Evolutionary conservation across 1,140 invertebrate species (phyloP), one percentile per base, ranked within the genome.

Genomic region (Pinna nobilis): DNA sequence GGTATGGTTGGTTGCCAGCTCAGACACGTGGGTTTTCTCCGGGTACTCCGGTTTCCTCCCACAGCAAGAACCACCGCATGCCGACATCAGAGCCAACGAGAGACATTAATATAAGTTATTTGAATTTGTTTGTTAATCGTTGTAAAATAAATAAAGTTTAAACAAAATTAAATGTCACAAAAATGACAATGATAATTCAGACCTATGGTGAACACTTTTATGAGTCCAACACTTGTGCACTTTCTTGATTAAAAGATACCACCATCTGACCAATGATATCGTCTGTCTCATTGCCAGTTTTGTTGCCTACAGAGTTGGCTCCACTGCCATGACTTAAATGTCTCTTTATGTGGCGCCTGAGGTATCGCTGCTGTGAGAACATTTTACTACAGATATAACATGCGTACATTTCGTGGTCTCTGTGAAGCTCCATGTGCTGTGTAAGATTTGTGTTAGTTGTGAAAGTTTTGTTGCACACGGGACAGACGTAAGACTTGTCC

Each of bases 301-400:
- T n/a, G 23, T 20, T 33, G 0, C 53, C 28, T 6, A 18, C 18
- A n/a, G 32, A 59, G 15, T 33, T 33, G 15, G 33, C 37, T 30
- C 18, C 18, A 25, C 33, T 25, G 2, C 55, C 5, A 20, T 41
- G 18, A 20, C 25, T 11, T 41, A 41, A 28, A 41, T 63, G 59
- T 9, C 59, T 9, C 35, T 35, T 41, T 18, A 63, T 63, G 39
- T 63, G 59, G n/a, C 59, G 35, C 20, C 44, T 32, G 44, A 63
- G 59, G 23, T 63, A 63, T 23, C 59, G 59, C 35, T 39, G 33
- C 59, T 63, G 59, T 15, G 59, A 41, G 23, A 63, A 63, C 39
- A 44, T 63, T 63, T 63, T 63, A 25, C 35, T 41, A 23, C 59
- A 63, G 15, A 63, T 37, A 30, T 63, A 63, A 44, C 59, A 63